These are phyloP conservation scores for Sebastes steindachneri DNA, from an alignment of 2,797 vertebrate genomes.

Conservation along the genomic window DNA sequence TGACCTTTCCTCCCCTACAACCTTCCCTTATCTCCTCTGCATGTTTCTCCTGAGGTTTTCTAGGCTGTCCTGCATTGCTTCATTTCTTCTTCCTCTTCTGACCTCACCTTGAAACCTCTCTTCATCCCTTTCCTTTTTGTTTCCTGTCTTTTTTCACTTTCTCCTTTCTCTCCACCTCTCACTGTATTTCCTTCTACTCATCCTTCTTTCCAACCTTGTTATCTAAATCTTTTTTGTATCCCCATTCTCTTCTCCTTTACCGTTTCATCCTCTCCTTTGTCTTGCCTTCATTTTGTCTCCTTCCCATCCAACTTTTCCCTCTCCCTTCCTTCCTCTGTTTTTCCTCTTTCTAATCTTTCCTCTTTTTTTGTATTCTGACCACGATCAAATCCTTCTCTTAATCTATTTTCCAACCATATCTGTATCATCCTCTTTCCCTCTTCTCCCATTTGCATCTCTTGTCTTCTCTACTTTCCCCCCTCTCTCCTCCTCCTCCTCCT, in stretches of 20 bases:
- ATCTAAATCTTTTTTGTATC: neutral
- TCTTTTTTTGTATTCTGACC: neutral
- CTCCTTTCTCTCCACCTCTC: neutral
- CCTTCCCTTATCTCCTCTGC: neutral
- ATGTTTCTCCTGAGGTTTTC: neutral
- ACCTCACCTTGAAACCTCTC: neutral
- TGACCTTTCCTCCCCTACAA: constrained; percentile 13
- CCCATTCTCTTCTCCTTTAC: neutral
- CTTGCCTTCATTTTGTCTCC: neutral
- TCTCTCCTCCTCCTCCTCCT: neutral
- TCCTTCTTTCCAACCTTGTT: neutral
- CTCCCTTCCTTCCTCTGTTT: neutral
- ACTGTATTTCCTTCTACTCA: neutral
- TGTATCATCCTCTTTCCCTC: constrained; percentile 6
- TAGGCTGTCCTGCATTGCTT: neutral
- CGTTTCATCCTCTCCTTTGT: neutral
- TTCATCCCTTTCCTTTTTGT: neutral
- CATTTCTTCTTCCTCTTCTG: neutral
- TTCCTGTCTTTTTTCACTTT: neutral
- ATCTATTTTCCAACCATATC: neutral
- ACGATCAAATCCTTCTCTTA: neutral
- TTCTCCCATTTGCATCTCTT: neutral
- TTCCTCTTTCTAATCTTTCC: neutral
- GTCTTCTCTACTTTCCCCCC: neutral
- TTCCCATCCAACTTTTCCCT: neutral